Evolutionary conservation across 2,113 vertebrate species (phyloP).

Genomic region (Reinhardtius hippoglossoides): DNA sequence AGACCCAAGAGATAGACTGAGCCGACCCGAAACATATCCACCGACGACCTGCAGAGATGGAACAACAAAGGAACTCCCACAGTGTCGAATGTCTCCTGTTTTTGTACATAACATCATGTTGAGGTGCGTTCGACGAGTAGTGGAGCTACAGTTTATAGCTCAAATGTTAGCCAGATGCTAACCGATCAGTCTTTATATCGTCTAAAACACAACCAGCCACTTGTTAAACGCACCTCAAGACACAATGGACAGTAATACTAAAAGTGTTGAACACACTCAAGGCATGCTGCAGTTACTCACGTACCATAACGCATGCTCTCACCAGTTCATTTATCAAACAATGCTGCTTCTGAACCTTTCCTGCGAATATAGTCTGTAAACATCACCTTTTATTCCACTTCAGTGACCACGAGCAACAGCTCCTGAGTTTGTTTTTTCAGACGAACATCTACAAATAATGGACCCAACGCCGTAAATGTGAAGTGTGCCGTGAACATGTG

Average conservation of each 20-base stretch:
- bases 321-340: conserved; percentile 6
- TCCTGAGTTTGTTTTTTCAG: too few species aligned
- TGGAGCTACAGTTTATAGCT: conserved; percentile 1
- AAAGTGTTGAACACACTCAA: conserved; percentile 2
- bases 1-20: conserved; percentile 91
- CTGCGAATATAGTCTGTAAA: neutral
- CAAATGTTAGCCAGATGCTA: conserved; percentile 17
- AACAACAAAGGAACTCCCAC: conserved; percentile 37
- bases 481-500: neutral
- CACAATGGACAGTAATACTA: neutral
- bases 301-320: conserved; percentile 2
- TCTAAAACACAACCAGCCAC: neutral
- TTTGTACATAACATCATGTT: neutral
- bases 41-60: neutral
- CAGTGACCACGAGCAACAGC: too few species aligned
- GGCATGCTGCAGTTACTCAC: conserved; percentile 29
- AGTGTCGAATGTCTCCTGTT: conserved; percentile 45
- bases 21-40: neutral
- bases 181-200: neutral
- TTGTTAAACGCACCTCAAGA: neutral
- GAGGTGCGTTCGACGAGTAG: neutral
- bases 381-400: too few species aligned
- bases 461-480: neutral
- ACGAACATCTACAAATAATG: neutral
- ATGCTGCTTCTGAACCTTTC: conserved; percentile 12